Evolutionary conservation across 2,888 invertebrate genomes (phyloP), one percentile per base, ranked within the genome.

Genomic region (Hirtodrosophila cameraria): DNA sequence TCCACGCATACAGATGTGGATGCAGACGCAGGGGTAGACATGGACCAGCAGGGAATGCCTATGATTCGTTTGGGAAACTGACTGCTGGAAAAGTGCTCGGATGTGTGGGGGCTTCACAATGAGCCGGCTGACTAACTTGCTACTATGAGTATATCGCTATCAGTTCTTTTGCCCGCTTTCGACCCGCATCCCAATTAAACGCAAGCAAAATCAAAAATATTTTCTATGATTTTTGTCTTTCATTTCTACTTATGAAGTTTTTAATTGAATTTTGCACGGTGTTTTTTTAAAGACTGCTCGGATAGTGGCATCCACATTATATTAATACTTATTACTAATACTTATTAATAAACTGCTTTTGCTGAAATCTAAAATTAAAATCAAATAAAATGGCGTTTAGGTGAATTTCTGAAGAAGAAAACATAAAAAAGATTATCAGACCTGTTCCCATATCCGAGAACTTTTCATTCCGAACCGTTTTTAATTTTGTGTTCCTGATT

Each of bases 191-290:
- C 54, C 54, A 70, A 42, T 55, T 60, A 53, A 52, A 65, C 61
- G 46, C 54, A 41, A 43, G 55, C 49, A 42, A 62, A 66, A 62
- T 62, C 55, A 57, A 52, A 63, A 61, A 64, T 75, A 61, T 68
- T 50, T 58, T 57, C 64, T 41, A 55, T 66, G 50, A 54, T 60
- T 67, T 66, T 66, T 55, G 13, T n/a, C n/a, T n/a, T n/a, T n/a
- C 30, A 23, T 35, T 15, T 5, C 8, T 38, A 6, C 53, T 35
- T 9, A 35, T 36, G 36, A 57, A 16, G 36, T 25, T 50, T 50
- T 43, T 39, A 39, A 62, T 45, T 61, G 18, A 15, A 48, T 16
- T 23, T 28, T 35, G 18, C 8, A 9, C 11, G 3, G 12, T 28
- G 16, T 4, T 7, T 27, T 30, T 39, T 9, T 39, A 3, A 9